Percentiles rank a stretch among this genome's conserved stretches.
Conservation (phyloP, 2,888 invertebrate species). For the Drosophila pseudotalamancana region DNA sequence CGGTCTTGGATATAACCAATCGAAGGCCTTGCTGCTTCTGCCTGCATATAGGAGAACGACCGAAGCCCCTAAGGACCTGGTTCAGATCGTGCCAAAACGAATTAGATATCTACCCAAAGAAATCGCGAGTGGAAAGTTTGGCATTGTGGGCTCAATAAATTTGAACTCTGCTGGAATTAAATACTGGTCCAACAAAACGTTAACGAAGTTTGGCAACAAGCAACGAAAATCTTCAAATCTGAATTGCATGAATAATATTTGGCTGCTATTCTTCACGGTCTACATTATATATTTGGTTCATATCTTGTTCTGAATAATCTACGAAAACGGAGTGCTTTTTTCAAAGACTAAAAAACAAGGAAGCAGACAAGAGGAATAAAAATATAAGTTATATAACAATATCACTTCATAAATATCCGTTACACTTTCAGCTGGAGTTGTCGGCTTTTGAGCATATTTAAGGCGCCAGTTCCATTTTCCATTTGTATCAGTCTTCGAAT, state of each 20-base stretch:
- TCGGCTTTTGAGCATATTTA: conserved; percentile 27
- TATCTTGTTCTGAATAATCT: conserved; percentile 17
- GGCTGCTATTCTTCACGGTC: conserved; percentile 29
- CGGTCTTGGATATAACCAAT: neutral
- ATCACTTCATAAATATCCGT: conserved; percentile 17
- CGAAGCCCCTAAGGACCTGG: neutral
- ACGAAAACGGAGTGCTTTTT: neutral
- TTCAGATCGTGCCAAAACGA: neutral
- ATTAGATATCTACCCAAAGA: neutral
- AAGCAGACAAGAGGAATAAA: neutral
- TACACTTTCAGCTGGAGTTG: conserved; percentile 32
- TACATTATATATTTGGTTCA: conserved; percentile 42
- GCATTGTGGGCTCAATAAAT: neutral
- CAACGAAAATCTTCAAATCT: neutral
- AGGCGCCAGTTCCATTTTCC: conserved; percentile 21
- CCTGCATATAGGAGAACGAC: neutral
- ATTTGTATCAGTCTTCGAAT: conserved; percentile 15
- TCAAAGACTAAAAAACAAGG: too few relatives aligned
- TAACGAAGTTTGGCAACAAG: too few relatives aligned
- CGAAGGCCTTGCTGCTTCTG: neutral
- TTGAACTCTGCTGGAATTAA: neutral
- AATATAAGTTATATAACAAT: neutral
- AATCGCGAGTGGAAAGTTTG: neutral
- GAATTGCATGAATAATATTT: neutral
- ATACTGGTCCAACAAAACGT: neutral